These are phyloP conservation scores for Disparrhopalites patrizii DNA, from an alignment of 2,888 invertebrate genomes.

Conservation along the genomic window DNA sequence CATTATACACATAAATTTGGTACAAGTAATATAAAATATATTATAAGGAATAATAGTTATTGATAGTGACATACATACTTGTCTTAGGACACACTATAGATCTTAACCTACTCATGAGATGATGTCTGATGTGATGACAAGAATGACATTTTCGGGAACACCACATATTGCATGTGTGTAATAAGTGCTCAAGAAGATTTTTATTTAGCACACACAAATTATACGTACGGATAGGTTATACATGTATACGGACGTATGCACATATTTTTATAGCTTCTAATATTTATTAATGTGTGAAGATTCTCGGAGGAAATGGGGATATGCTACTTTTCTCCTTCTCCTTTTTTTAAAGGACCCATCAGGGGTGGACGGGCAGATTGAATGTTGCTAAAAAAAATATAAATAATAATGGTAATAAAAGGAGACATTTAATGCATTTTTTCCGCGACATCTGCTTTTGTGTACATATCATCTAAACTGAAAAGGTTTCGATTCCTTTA, in stretches of 20 bases:
- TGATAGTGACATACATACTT: background rate
- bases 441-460: too few relatives aligned
- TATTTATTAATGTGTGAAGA: background rate
- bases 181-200: slow-evolving; percentile 5
- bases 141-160: too few relatives aligned
- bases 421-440: too few relatives aligned
- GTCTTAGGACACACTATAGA: background rate
- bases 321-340: background rate
- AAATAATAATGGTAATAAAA: background rate
- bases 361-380: background rate
- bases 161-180: too few relatives aligned
- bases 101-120: background rate
- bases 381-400: background rate
- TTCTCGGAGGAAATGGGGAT: background rate
- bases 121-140: background rate
- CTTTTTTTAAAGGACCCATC: background rate
- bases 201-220: background rate
- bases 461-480: too few relatives aligned
- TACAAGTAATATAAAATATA: background rate
- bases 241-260: background rate
- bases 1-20: background rate
- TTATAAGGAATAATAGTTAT: background rate
- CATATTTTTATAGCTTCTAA: background rate
- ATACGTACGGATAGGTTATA: background rate
- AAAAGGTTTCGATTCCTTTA: too few relatives aligned